phyloP scores from a whole-genome alignment of 2,888 invertebrate genomes.

The Chironomus tentans region DNA sequence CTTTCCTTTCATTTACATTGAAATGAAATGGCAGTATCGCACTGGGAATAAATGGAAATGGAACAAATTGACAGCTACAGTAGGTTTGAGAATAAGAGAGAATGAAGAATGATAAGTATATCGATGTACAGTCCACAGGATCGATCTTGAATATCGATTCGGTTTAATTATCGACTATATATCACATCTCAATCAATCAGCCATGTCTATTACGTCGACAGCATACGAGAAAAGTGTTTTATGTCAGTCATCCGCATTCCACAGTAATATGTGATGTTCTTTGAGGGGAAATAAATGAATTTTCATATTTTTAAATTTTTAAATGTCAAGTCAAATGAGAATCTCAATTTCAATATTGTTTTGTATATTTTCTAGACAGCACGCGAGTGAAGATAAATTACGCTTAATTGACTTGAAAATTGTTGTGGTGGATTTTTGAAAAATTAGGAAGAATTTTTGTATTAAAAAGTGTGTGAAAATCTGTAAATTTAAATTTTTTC shows the following conservation, averaged over 20 bases:
- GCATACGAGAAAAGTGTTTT: not conserved
- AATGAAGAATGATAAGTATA: too few species aligned
- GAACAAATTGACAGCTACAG: not conserved
- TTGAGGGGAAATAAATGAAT: too few species aligned
- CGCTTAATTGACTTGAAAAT: not conserved
- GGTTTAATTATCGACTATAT: conserved; percentile 14
- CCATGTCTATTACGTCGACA: not conserved
- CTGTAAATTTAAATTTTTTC: too few species aligned
- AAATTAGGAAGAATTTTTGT: too few species aligned
- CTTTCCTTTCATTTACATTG: not conserved
- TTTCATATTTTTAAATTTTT: not conserved
- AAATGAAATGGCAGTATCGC: too few species aligned
- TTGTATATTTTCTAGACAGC: not conserved
- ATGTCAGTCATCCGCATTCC: too few species aligned
- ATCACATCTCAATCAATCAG: conserved; percentile 20
- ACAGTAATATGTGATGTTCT: too few species aligned
- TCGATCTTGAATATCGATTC: conserved; percentile 1
- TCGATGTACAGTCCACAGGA: too few species aligned
- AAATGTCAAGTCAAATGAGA: not conserved
- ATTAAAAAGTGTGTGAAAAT: too few species aligned
- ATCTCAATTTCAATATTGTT: not conserved
- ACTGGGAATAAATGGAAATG: not conserved
- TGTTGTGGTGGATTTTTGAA: too few species aligned
- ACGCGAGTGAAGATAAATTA: not conserved
- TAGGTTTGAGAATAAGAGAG: not conserved